Conservation (phyloP, 2,888 invertebrate species). For the Andrena praecox region DNA sequence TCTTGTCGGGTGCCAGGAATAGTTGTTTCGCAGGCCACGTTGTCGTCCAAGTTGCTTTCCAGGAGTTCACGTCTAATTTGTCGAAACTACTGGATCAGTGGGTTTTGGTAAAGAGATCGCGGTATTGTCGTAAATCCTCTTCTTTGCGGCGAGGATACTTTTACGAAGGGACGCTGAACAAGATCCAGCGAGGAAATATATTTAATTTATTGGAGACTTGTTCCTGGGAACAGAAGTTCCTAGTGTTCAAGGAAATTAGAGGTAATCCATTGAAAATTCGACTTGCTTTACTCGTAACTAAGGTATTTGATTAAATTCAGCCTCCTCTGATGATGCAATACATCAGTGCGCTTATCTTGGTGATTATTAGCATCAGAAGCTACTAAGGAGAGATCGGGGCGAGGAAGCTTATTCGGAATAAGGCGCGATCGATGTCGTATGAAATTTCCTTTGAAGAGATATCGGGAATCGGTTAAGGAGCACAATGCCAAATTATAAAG, state of each 20-base stretch:
- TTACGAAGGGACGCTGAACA: background rate
- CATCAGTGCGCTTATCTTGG: slow-evolving; percentile 4
- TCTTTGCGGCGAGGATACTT: background rate
- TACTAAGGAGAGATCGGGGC: background rate
- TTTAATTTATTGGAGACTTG: background rate
- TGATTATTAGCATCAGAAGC: background rate
- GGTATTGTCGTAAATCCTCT: too few relatives aligned
- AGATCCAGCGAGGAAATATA: background rate
- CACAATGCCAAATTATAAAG: slow-evolving; percentile 46
- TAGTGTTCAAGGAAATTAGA: too few relatives aligned
- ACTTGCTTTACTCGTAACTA: slow-evolving; percentile 27
- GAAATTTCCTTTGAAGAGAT: background rate
- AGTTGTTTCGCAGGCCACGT: background rate
- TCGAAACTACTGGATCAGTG: slow-evolving; percentile 4
- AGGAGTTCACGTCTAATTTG: slow-evolving; percentile 32
- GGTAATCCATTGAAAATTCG: background rate
- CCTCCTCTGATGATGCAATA: background rate
- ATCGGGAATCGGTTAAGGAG: slow-evolving; percentile 9
- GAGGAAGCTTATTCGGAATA: background rate
- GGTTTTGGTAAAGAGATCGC: background rate
- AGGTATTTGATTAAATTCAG: slow-evolving; percentile 40
- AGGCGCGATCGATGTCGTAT: slow-evolving; percentile 3
- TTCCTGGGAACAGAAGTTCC: background rate
- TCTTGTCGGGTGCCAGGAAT: slow-evolving; percentile 8
- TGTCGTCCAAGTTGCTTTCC: slow-evolving; percentile 4